Conservation (phyloP, 2,113 vertebrate genomes). For the Ciconia stormi region DNA sequence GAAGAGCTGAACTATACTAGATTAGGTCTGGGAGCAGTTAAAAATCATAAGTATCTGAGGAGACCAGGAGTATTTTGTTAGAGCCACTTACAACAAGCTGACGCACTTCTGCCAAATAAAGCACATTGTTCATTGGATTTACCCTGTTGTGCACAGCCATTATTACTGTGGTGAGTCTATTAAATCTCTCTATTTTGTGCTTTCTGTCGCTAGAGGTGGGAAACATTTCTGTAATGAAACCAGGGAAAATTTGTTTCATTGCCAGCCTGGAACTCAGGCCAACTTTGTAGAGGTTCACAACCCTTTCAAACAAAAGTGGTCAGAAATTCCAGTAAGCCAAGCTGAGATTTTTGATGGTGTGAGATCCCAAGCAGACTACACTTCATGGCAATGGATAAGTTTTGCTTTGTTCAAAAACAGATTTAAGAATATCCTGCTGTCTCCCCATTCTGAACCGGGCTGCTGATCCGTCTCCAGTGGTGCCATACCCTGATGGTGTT, state of each 20-base stretch:
- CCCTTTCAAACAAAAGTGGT: neutral
- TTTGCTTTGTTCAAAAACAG: neutral
- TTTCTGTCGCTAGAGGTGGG: slow-evolving; percentile 59
- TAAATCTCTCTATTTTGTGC: slow-evolving; percentile 56
- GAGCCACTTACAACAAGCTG: slow-evolving; percentile 30
- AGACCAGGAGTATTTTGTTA: slow-evolving; percentile 10
- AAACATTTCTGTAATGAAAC: slow-evolving; percentile 67
- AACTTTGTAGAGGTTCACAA: slow-evolving; percentile 40
- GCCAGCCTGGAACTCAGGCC: slow-evolving; percentile 45
- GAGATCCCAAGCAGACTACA: neutral
- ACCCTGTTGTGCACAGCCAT: slow-evolving; percentile 45
- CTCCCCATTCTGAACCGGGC: neutral
- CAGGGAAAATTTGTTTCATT: slow-evolving; percentile 54
- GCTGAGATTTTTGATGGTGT: neutral
- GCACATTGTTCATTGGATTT: slow-evolving; percentile 44
- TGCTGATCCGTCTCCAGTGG: neutral
- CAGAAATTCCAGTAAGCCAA: slow-evolving; percentile 22
- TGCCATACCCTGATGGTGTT: neutral
- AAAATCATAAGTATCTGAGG: neutral
- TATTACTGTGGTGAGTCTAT: slow-evolving; percentile 64
- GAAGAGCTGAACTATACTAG: neutral
- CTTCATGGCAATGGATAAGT: neutral
- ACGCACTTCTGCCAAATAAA: slow-evolving; percentile 53
- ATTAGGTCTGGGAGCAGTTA: slow-evolving; percentile 15
- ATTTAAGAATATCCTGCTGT: neutral